These are phyloP conservation scores for Probosciger aterrimus DNA, from an alignment of 2,113 vertebrate genomes.

Conservation along the genomic window DNA sequence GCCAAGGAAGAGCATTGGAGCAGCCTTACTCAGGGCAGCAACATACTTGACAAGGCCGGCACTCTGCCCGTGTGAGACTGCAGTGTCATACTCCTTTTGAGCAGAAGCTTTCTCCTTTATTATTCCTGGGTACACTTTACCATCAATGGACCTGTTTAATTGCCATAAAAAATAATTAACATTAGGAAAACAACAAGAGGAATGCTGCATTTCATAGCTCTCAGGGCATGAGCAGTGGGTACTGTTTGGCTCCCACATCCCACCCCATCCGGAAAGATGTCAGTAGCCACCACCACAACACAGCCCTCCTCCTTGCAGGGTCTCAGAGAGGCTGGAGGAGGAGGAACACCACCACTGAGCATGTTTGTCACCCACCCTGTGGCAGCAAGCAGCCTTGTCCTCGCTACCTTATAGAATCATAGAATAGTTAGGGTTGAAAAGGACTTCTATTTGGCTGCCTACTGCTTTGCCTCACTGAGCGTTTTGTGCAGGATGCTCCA, in stretches of 20 bases:
- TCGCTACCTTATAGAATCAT: background rate
- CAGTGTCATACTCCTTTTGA: slow-evolving; percentile 76
- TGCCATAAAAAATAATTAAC: background rate
- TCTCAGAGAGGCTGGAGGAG: background rate
- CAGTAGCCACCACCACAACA: background rate
- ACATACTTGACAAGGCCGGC: slow-evolving; percentile 84
- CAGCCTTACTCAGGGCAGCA: background rate
- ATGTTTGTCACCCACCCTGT: accelerated
- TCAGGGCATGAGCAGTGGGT: too few relatives aligned
- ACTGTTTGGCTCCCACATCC: background rate
- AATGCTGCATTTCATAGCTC: background rate
- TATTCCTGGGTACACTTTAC: slow-evolving; percentile 79
- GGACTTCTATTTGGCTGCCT: background rate
- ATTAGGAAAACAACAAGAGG: background rate
- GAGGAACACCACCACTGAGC: background rate
- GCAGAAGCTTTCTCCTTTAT: slow-evolving; percentile 86
- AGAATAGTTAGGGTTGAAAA: background rate
- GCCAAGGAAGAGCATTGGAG: background rate
- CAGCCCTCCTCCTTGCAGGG: background rate
- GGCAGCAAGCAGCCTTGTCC: background rate
- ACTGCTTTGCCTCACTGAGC: background rate
- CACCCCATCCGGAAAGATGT: background rate
- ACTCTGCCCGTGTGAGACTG: slow-evolving; percentile 78
- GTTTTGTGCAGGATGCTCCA: background rate
- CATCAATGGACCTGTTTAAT: slow-evolving; percentile 81